phyloP scores from a whole-genome alignment of 2,113 vertebrate species.

The Arvicanthis niloticus region DNA sequence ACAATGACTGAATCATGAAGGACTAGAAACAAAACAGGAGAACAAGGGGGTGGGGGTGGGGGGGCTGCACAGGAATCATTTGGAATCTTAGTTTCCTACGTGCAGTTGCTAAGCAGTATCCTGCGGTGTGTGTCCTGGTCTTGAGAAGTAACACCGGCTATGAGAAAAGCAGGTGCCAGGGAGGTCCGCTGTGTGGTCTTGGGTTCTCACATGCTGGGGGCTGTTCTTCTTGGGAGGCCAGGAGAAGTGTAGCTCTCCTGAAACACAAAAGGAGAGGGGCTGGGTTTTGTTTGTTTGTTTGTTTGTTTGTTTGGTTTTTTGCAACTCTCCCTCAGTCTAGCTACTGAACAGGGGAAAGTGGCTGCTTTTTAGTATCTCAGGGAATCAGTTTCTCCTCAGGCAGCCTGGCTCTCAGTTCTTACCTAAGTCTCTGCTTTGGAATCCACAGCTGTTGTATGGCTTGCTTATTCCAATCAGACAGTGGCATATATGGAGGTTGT shows the following conservation, averaged over 20 bases:
- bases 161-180: conserved; percentile 50
- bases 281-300: not conserved
- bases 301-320: not conserved
- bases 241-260: not conserved
- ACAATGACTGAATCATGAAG: conserved; percentile 52
- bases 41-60: conserved; percentile 61
- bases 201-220: not conserved
- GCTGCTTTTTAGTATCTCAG: not conserved
- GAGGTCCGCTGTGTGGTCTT: conserved; percentile 51
- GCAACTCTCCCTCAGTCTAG: not conserved
- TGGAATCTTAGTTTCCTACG: conserved; percentile 60
- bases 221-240: conserved; percentile 26
- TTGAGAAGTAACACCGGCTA: not conserved
- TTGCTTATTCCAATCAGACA: not conserved
- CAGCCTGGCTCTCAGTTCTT: not conserved
- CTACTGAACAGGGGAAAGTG: not conserved
- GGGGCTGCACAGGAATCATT: conserved; percentile 30
- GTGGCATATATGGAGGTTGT: not conserved
- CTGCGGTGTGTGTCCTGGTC: not conserved
- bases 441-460: not conserved
- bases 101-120: conserved; percentile 77
- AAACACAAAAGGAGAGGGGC: not conserved
- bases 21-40: conserved; percentile 70
- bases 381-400: accelerated
- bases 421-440: not conserved